Base-by-base conservation (phyloP, 2,113 vertebrate species). In the Perccottus glenii region DNA sequence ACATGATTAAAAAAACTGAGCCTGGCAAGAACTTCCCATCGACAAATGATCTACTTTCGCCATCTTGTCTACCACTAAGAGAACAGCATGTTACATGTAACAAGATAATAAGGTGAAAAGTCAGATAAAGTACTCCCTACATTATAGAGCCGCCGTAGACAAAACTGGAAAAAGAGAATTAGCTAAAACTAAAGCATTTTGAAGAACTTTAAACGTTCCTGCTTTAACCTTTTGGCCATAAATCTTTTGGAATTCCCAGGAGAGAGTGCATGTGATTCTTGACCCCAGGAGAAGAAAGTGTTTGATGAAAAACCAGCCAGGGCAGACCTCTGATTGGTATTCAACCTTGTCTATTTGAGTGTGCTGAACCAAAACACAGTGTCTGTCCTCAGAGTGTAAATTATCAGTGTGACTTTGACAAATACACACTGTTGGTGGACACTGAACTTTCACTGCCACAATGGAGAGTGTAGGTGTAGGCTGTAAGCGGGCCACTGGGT, bases 1-100 rank as follows among this genome's bases (percentile, higher is more conserved):
- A 84, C 77, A 50, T 89, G 86, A 92, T 90, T 90, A 80, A 80
- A 75, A 88, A 86, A 90, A 77, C 89, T 91, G 85, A 87, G 47
- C 58, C 27, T 11, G 0, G 49, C 67, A 66, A 71, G 48, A 60
- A 77, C 74, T 82, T 86, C 78, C 77, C 74, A 11, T 1, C 15
- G 49, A 33, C 16, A 60, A 69, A 27, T 73, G 65, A 81, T 86
- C 75, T 51, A 46, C 71, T 47, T 38, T 58, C 56, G 14, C 65
- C 73, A 69, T 85, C 71, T 75, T 11, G 61, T 78, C 70, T 58
- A 42, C 55, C 2, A 78, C 5, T 42, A 6, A 19, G 42, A 67
- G 53, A 61, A 9, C 40, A 1, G 40, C 75, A 73, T 73, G 78
- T 77, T 71, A 73, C 73, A 19, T 11, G 50, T 35, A 52, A 79